These are phyloP conservation scores for Sinodicranocentrus sp. DNA, from an alignment of 2,888 invertebrate genomes.

Conservation along the genomic window DNA sequence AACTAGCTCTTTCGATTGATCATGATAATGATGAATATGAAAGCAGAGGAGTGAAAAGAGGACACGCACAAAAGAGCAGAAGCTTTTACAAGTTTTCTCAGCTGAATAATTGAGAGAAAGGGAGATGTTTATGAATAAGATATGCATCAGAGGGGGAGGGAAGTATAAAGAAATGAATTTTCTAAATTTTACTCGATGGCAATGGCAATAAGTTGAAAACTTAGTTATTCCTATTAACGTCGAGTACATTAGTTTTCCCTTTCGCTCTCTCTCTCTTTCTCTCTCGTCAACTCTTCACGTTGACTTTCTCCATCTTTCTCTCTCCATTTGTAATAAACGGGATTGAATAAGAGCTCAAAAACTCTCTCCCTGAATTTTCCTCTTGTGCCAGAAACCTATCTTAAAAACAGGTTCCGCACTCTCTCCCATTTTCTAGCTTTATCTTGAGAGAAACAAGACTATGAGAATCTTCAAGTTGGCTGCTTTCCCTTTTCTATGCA, in stretches of 20 bases:
- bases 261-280: background rate
- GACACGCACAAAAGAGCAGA: conserved; percentile 7
- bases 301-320: background rate
- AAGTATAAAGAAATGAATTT: conserved; percentile 32
- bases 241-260: background rate
- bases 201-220: conserved; percentile 21
- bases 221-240: conserved; percentile 23
- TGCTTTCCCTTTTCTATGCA: no score
- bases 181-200: conserved; percentile 24
- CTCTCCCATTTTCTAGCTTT: background rate
- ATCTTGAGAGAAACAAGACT: no score
- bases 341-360: conserved; percentile 23
- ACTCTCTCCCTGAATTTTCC: background rate
- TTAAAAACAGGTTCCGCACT: background rate
- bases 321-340: conserved; percentile 2
- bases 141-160: background rate
- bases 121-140: conserved; percentile 27
- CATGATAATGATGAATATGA: conserved; percentile 39
- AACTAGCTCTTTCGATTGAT: conserved; percentile 15
- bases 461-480: conserved; percentile 32
- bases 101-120: conserved; percentile 35
- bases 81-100: conserved; percentile 42
- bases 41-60: conserved; percentile 16
- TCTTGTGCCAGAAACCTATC: conserved; percentile 2
- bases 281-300: background rate